Conservation (phyloP, 2,797 vertebrate species). For the Coccyzus lansbergi region DNA sequence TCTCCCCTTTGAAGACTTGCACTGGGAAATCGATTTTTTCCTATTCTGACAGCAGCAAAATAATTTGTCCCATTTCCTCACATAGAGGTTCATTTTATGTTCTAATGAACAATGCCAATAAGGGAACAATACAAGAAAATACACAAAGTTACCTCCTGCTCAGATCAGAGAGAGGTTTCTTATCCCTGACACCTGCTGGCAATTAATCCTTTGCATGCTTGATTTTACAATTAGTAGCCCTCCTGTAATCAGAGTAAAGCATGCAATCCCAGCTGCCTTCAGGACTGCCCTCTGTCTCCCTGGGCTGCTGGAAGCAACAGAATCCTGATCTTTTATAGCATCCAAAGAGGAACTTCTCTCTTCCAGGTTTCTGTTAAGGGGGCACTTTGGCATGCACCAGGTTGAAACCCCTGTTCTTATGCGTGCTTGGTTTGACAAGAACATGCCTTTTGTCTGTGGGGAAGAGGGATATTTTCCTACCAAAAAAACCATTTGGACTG, state of each 20-base stretch:
- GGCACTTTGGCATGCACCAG: too few relatives aligned
- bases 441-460: accelerated
- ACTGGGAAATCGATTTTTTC: neutral
- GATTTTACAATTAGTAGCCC: neutral
- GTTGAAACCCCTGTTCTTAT: neutral
- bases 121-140: conserved; percentile 2
- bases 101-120: neutral
- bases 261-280: neutral
- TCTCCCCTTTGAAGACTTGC: neutral
- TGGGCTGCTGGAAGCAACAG: neutral
- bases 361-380: accelerated
- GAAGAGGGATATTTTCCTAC: accelerated
- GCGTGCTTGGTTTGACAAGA: neutral
- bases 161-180: conserved; percentile 27
- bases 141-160: conserved; percentile 31
- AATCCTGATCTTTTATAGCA: neutral
- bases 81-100: neutral
- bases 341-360: neutral
- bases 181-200: conserved; percentile 49
- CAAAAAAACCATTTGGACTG: neutral
- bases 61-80: neutral
- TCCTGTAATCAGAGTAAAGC: neutral
- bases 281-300: neutral
- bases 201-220: conserved; percentile 37
- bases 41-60: neutral